Evolutionary conservation across 2,113 vertebrate genomes (phyloP).

Genomic region (Pelusios castaneus): DNA sequence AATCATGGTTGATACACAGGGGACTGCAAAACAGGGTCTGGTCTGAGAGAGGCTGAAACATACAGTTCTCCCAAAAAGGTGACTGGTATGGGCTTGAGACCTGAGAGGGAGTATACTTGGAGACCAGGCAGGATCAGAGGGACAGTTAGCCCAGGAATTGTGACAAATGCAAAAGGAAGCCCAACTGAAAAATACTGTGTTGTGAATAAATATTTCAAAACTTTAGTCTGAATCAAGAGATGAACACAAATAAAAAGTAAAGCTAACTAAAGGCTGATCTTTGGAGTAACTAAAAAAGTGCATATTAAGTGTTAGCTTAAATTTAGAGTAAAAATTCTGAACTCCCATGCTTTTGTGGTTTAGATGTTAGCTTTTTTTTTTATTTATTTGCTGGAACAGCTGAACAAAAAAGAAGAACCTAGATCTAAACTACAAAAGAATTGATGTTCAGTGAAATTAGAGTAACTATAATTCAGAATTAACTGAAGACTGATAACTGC

Average conservation of each 20-base stretch:
- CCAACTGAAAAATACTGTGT: not conserved
- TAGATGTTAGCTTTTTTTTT: not conserved
- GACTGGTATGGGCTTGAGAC: not conserved
- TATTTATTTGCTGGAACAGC: not conserved
- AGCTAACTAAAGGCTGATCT: not conserved
- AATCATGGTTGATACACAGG: not conserved
- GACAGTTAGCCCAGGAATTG: not conserved
- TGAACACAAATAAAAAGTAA: not conserved
- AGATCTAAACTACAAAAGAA: not conserved
- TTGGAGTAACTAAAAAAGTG: not conserved
- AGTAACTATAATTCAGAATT: not conserved
- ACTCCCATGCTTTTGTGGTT: not conserved
- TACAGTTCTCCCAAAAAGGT: not conserved
- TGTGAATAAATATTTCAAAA: not conserved
- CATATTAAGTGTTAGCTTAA: not conserved
- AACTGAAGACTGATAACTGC: not conserved
- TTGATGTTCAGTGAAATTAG: not conserved
- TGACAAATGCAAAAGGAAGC: not conserved
- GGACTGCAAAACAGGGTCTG: not conserved
- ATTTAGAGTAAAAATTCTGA: not conserved
- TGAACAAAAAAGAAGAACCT: not conserved
- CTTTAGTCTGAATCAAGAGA: not conserved
- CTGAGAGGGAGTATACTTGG: not conserved
- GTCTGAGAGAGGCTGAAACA: not conserved
- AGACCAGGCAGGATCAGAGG: not conserved